phyloP scores from a whole-genome alignment of 2,888 invertebrate genomes.

The Conchocele bisecta region DNA sequence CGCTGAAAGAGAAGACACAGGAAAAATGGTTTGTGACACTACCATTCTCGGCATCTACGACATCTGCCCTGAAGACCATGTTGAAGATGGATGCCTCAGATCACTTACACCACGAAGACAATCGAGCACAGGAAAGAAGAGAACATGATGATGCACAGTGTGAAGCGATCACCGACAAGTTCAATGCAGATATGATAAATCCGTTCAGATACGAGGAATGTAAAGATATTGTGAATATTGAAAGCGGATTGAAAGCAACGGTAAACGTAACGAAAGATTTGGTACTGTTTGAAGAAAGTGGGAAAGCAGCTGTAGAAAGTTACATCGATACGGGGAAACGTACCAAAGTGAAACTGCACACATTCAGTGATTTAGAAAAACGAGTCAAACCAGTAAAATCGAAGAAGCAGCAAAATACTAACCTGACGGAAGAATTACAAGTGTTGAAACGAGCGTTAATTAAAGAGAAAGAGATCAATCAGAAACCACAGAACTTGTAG shows the following conservation, averaged over 20 bases:
- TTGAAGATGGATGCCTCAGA: neutral
- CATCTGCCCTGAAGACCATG: neutral
- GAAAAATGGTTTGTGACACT: slow-evolving; percentile 8
- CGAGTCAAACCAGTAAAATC: neutral
- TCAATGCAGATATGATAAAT: neutral
- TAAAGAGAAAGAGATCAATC: neutral
- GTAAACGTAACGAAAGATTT: neutral
- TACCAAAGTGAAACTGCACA: neutral
- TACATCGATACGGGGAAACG: neutral
- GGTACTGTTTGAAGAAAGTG: neutral
- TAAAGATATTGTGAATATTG: neutral
- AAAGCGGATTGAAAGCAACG: neutral
- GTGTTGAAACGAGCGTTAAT: neutral
- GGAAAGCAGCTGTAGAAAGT: neutral
- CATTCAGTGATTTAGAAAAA: neutral
- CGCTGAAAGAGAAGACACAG: neutral
- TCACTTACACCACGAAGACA: neutral
- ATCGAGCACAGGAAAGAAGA: neutral
- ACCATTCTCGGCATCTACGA: neutral
- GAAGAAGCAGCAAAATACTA: neutral
- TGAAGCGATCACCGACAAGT: neutral
- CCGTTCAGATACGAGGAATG: neutral
- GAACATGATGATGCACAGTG: neutral
- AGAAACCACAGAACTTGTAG: neutral
- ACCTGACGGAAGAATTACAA: neutral